phyloP scores from a whole-genome alignment of 2,113 vertebrate genomes.

The Epinephelus lanceolatus region DNA sequence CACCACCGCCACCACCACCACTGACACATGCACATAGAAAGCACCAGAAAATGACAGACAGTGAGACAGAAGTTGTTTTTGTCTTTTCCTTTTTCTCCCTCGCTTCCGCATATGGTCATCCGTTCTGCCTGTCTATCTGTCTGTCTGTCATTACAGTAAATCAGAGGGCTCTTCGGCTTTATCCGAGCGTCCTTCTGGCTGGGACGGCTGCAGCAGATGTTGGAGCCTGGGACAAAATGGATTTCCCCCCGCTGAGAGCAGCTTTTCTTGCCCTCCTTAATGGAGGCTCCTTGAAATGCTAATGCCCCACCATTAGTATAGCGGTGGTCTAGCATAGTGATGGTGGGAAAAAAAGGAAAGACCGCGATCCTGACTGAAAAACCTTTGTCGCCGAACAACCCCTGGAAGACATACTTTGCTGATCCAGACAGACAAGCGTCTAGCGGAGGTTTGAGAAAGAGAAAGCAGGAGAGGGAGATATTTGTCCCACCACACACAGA shows the following conservation, averaged over 20 bases:
- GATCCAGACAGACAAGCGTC: slow-evolving; percentile 79
- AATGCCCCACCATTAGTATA: slow-evolving; percentile 91
- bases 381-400: slow-evolving; percentile 88
- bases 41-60: slow-evolving; percentile 75
- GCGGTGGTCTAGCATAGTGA: slow-evolving; percentile 90
- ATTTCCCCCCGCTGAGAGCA: slow-evolving; percentile 90
- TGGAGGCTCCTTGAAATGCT: slow-evolving; percentile 96
- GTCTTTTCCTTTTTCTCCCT: slow-evolving; percentile 73
- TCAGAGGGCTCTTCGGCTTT: slow-evolving; percentile 92
- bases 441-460: slow-evolving; percentile 60
- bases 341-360: slow-evolving; percentile 88
- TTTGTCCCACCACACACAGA: slow-evolving; percentile 62
- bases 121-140: slow-evolving; percentile 79
- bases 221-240: slow-evolving; percentile 93
- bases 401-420: slow-evolving; percentile 87
- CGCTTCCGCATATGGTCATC: slow-evolving; percentile 80
- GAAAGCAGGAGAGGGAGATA: slow-evolving; percentile 50
- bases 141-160: slow-evolving; percentile 91
- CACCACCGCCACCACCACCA: slow-evolving; percentile 11
- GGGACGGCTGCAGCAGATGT: slow-evolving; percentile 96
- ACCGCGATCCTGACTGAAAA: slow-evolving; percentile 86
- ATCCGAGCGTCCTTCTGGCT: slow-evolving; percentile 94
- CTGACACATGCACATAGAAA: slow-evolving; percentile 61
- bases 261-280: slow-evolving; percentile 92
- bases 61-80: slow-evolving; percentile 81